These are phyloP conservation scores for Neosalanx taihuensis DNA, from an alignment of 2,797 vertebrate genomes.

Conservation along the genomic window DNA sequence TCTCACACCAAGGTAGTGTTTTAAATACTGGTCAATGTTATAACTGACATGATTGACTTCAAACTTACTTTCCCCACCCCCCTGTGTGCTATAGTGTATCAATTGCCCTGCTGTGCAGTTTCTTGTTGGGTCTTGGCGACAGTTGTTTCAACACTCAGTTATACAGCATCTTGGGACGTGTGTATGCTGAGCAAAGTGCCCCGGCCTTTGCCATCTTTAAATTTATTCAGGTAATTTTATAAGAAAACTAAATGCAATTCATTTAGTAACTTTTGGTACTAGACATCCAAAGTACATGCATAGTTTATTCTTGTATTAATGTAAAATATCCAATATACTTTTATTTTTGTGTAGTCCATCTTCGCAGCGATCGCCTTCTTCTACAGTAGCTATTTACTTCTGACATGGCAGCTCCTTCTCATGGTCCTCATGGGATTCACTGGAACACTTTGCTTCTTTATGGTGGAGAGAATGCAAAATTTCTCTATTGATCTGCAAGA, in stretches of 20 bases:
- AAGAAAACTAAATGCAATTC: not conserved
- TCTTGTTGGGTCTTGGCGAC: conserved; percentile 79
- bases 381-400: conserved; percentile 75
- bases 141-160: conserved; percentile 84
- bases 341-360: conserved; percentile 65
- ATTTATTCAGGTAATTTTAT: conserved; percentile 76
- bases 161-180: conserved; percentile 76
- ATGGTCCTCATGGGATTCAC: conserved; percentile 74
- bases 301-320: not conserved
- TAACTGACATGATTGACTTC: not conserved
- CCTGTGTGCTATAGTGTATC: conserved; percentile 60
- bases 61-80: no score
- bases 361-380: conserved; percentile 78
- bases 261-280: not conserved
- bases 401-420: conserved; percentile 77
- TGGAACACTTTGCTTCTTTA: conserved; percentile 77
- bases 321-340: not conserved
- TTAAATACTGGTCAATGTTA: not conserved
- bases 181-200: conserved; percentile 73
- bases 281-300: not conserved
- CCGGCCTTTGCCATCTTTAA: conserved; percentile 82
- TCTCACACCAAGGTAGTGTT: conserved; percentile 68
- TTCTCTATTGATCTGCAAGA: conserved; percentile 53
- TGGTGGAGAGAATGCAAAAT: conserved; percentile 73
- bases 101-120: conserved; percentile 77